Evolutionary conservation across 2,797 vertebrate genomes (phyloP).

Genomic region (Peromyscus eremicus): DNA sequence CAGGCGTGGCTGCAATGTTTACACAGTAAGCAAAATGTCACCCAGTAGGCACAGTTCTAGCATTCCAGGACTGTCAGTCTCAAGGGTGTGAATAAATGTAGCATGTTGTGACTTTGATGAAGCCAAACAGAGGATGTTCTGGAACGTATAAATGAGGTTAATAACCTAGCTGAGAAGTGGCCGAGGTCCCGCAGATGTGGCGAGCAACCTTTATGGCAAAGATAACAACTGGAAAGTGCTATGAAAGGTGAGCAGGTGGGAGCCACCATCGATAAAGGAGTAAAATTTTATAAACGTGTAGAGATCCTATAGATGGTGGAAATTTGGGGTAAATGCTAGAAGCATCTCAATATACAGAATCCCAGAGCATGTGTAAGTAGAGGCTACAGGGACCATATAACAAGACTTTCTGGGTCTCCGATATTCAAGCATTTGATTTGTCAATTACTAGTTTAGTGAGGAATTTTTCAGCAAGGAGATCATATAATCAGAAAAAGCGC

Average conservation of each 20-base stretch:
- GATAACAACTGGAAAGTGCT: background rate
- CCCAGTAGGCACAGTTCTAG: background rate
- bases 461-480: background rate
- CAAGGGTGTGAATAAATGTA: background rate
- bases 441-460: background rate
- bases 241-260: accelerated
- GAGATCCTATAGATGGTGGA: background rate
- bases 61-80: background rate
- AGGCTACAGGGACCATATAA: background rate
- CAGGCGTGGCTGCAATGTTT: background rate
- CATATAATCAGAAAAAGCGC: background rate
- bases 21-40: background rate
- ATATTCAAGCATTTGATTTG: background rate
- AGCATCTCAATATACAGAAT: background rate
- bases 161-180: background rate
- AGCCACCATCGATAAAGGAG: background rate
- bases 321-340: background rate
- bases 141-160: background rate
- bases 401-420: background rate
- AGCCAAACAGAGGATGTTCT: background rate
- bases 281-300: background rate
- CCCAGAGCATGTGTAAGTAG: too few species aligned
- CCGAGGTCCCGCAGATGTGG: background rate
- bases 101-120: background rate
- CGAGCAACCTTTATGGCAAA: background rate